A percentile compares a stretch with the other conserved stretches of the same genome.
Conservation (phyloP, 2,888 invertebrate genomes). For the Melolontha melolontha region DNA sequence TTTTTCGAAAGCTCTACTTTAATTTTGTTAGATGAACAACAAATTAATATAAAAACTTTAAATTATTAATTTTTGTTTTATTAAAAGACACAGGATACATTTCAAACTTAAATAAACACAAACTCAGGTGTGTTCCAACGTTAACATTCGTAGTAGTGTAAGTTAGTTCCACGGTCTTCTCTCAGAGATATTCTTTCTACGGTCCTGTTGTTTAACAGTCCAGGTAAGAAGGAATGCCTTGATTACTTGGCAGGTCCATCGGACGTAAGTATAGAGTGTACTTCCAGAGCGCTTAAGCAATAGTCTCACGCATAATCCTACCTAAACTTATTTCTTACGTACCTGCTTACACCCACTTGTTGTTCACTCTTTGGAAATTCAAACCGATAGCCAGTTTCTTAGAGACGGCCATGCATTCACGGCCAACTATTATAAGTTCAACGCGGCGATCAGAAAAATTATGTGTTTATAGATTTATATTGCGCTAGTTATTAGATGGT, state of each 20-base stretch:
- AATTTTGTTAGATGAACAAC: too few species aligned
- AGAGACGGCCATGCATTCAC: constrained; percentile 49
- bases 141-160: constrained; percentile 10
- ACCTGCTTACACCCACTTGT: constrained; percentile 54
- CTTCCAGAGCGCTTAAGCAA: constrained; percentile 27
- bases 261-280: constrained; percentile 56
- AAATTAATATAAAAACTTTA: too few species aligned
- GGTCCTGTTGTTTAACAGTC: constrained; percentile 36
- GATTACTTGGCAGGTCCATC: constrained; percentile 56
- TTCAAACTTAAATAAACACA: too few species aligned
- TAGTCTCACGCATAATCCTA: constrained; percentile 31
- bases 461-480: neutral
- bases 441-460: constrained; percentile 14
- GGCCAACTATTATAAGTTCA: constrained; percentile 40
- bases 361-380: constrained; percentile 50
- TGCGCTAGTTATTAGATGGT: neutral
- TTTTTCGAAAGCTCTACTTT: too few species aligned
- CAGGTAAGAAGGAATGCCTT: constrained; percentile 57
- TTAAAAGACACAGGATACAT: too few species aligned
- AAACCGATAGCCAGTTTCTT: constrained; percentile 50
- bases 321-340: constrained; percentile 51
- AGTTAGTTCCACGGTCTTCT: constrained; percentile 7
- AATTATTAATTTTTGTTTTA: too few species aligned
- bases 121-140: too few species aligned
- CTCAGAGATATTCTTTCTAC: constrained; percentile 27